Conservation (phyloP, 2,797 vertebrate genomes). For the Rhinogobio ventralis region DNA sequence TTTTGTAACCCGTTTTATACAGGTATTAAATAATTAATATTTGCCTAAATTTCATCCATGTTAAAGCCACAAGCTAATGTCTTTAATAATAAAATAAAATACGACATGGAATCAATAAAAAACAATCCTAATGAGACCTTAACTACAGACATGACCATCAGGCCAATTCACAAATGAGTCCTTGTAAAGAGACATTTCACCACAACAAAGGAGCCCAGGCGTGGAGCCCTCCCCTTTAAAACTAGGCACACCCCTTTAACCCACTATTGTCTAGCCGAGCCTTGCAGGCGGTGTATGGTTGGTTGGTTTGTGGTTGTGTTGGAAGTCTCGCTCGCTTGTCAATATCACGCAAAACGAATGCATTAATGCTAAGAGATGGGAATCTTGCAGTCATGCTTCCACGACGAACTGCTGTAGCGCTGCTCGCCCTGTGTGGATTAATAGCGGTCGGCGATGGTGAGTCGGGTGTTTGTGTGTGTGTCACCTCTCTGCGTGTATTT, state of each 20-base stretch:
- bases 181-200: slow-evolving; percentile 50
- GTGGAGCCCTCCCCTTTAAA: slow-evolving; percentile 76
- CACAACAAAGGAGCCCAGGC: slow-evolving; percentile 59
- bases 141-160: slow-evolving; percentile 24
- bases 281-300: slow-evolving; percentile 74
- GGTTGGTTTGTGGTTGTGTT: slow-evolving; percentile 76
- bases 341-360: slow-evolving; percentile 69
- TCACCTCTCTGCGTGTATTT: slow-evolving; percentile 69
- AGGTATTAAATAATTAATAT: not conserved
- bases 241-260: slow-evolving; percentile 76
- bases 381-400: slow-evolving; percentile 78
- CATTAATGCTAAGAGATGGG: slow-evolving; percentile 79
- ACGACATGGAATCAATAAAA: slow-evolving; percentile 7
- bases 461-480: slow-evolving; percentile 64
- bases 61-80: not conserved
- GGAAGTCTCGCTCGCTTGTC: slow-evolving; percentile 71
- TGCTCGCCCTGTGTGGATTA: slow-evolving; percentile 74
- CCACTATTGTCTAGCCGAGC: slow-evolving; percentile 58
- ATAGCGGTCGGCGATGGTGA: slow-evolving; percentile 75
- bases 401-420: slow-evolving; percentile 65
- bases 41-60: not conserved
- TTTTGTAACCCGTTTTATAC: not conserved
- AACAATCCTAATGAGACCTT: not conserved
- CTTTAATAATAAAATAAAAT: not conserved
- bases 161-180: slow-evolving; percentile 35